Conservation (phyloP, 2,113 vertebrate genomes). For the Forbesichthys papilliferus region DNA sequence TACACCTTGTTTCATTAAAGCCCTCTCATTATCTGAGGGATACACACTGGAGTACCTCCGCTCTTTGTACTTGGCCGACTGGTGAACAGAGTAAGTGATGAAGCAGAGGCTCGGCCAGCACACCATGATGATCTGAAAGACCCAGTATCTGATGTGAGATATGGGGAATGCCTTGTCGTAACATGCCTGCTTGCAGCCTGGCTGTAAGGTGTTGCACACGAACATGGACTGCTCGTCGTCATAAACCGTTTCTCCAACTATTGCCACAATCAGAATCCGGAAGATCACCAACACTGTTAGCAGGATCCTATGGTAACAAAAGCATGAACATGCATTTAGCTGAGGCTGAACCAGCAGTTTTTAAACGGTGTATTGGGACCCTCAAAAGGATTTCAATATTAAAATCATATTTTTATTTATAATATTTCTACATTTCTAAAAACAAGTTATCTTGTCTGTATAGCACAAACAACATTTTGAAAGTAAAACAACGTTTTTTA, state of each 20-base stretch:
- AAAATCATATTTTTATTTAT: too few species aligned
- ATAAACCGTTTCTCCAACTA: slow-evolving; percentile 94
- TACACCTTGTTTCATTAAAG: slow-evolving; percentile 84
- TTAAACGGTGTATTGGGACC: neutral
- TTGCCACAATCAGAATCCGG: slow-evolving; percentile 91
- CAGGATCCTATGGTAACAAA: slow-evolving; percentile 81
- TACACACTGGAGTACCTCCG: slow-evolving; percentile 86
- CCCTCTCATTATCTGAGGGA: slow-evolving; percentile 85
- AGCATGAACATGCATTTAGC: neutral
- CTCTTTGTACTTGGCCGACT: slow-evolving; percentile 90
- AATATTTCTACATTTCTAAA: too few species aligned
- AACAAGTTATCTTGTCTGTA: too few species aligned
- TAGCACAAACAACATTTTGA: too few species aligned
- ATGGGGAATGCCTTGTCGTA: slow-evolving; percentile 93
- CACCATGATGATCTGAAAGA: slow-evolving; percentile 95
- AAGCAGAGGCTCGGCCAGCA: slow-evolving; percentile 93
- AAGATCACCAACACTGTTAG: slow-evolving; percentile 95
- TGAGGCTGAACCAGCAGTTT: too few species aligned
- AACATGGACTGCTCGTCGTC: slow-evolving; percentile 95
- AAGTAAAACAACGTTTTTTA: too few species aligned
- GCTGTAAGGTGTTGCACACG: slow-evolving; percentile 91
- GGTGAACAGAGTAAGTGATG: slow-evolving; percentile 92
- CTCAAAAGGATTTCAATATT: neutral
- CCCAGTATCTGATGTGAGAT: slow-evolving; percentile 93
- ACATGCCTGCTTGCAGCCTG: slow-evolving; percentile 93